phyloP scores from a whole-genome alignment of 1,140 invertebrate genomes.

The Magallana gigas region DNA sequence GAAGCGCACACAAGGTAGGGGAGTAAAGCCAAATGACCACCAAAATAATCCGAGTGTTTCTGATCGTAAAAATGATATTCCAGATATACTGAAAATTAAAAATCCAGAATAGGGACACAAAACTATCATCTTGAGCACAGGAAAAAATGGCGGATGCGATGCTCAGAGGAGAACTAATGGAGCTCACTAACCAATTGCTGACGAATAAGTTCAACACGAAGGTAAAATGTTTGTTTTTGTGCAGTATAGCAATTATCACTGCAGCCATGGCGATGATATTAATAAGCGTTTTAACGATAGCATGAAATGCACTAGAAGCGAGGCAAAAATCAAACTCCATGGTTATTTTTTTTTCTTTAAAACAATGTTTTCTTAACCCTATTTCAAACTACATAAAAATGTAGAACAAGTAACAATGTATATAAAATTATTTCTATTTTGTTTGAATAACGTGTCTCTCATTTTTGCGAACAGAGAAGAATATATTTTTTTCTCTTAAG shows the following conservation, averaged over 20 bases:
- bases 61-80: neutral
- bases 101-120: neutral
- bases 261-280: neutral
- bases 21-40: neutral
- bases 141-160: neutral
- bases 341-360: no score
- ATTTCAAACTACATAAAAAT: no score
- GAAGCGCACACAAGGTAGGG: neutral
- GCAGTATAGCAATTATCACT: neutral
- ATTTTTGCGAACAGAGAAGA: no score
- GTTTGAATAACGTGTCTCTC: no score
- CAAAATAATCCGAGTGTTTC: neutral
- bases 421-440: no score
- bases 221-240: neutral
- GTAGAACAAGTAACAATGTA: no score
- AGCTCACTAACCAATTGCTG: neutral
- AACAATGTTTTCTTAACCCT: no score
- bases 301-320: no score
- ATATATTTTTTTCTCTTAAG: no score
- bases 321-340: no score
- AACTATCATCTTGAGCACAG: neutral
- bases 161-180: neutral
- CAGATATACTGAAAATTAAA: neutral
- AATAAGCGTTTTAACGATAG: neutral
- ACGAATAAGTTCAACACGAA: neutral